Evolutionary conservation across 2,888 invertebrate species (phyloP).

Genomic region (Lithosia quadra): DNA sequence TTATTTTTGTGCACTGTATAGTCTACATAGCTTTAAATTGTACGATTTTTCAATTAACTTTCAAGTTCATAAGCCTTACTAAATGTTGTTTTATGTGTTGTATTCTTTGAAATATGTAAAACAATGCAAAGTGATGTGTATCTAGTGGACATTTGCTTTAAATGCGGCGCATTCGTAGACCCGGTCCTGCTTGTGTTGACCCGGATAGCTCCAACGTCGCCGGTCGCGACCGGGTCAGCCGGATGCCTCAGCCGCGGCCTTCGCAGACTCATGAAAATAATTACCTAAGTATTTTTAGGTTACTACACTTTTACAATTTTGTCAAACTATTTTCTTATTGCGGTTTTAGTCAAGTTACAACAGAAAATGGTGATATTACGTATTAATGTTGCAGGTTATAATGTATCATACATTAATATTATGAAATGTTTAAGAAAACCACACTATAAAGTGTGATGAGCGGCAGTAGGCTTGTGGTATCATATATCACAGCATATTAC

Average conservation of each 20-base stretch:
- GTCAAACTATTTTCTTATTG: constrained; percentile 12
- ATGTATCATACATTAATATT: not conserved
- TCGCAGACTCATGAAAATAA: constrained; percentile 66
- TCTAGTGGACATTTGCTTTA: constrained; percentile 52
- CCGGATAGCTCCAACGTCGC: constrained; percentile 85
- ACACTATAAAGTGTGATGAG: constrained; percentile 22
- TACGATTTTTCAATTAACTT: constrained; percentile 8
- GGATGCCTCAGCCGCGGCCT: constrained; percentile 70
- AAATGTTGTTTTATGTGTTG: too few relatives aligned
- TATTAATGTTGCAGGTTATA: not conserved
- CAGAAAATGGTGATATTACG: not conserved
- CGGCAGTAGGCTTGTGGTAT: constrained; percentile 20
- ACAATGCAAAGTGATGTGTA: constrained; percentile 23
- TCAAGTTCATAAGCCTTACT: not conserved
- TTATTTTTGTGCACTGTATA: constrained; percentile 13
- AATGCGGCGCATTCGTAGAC: constrained; percentile 41
- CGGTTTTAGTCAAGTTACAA: not conserved
- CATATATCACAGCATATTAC: constrained; percentile 36
- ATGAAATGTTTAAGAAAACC: not conserved
- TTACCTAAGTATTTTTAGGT: constrained; percentile 48
- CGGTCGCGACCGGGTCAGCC: constrained; percentile 82
- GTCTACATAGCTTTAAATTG: not conserved
- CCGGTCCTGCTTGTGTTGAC: constrained; percentile 68
- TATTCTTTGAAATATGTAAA: not conserved
- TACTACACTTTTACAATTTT: constrained; percentile 32